phyloP scores from a whole-genome alignment of 2,113 vertebrate genomes.

The Pelusios castaneus region DNA sequence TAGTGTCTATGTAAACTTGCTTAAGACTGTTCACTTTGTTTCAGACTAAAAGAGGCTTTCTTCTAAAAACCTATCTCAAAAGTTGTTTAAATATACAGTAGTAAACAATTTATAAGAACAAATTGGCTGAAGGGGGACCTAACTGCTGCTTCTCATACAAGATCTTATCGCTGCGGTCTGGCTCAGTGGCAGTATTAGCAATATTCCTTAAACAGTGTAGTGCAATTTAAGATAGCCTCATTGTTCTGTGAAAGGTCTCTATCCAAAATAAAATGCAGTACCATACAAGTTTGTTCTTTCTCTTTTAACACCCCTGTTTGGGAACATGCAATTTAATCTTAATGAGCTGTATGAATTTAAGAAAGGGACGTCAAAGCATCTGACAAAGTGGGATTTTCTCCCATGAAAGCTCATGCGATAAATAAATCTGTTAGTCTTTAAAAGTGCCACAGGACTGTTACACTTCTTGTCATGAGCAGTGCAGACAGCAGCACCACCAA shows the following conservation, averaged over 20 bases:
- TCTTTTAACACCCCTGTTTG: background rate
- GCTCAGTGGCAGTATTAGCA: background rate
- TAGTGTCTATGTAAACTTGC: background rate
- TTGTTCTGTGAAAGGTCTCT: background rate
- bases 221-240: background rate
- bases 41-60: background rate
- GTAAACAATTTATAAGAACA: slow-evolving; percentile 33
- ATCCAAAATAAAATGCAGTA: background rate
- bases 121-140: background rate
- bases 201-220: background rate
- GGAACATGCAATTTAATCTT: background rate
- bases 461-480: background rate
- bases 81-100: background rate
- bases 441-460: too few relatives aligned
- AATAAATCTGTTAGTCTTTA: too few relatives aligned
- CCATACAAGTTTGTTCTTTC: background rate
- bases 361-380: background rate
- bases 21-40: background rate
- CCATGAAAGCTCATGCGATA: too few relatives aligned
- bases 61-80: slow-evolving; percentile 10
- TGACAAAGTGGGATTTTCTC: too few relatives aligned
- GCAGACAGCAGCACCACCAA: too few relatives aligned
- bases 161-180: background rate
- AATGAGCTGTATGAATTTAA: background rate
- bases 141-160: background rate